phyloP scores from a whole-genome alignment of 2,888 invertebrate genomes.

The Dasypolia templi region DNA sequence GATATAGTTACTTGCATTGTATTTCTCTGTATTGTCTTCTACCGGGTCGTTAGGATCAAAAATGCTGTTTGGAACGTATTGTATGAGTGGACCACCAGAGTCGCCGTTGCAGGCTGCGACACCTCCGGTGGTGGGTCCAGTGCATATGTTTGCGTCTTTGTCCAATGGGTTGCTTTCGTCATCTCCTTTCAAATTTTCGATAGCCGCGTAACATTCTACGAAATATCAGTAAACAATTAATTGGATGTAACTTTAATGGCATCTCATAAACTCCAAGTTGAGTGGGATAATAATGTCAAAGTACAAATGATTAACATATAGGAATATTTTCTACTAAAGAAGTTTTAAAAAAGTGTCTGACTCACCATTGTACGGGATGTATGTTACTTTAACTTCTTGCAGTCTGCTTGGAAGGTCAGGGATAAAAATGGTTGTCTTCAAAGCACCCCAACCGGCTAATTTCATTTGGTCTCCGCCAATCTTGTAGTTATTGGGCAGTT shows the following conservation, averaged over 20 bases:
- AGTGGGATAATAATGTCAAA: neutral
- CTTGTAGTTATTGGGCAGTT: slow-evolving; percentile 80
- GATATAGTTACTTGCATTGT: slow-evolving; percentile 40
- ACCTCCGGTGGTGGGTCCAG: slow-evolving; percentile 87
- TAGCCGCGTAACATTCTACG: slow-evolving; percentile 82
- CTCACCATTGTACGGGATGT: slow-evolving; percentile 82
- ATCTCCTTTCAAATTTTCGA: slow-evolving; percentile 77
- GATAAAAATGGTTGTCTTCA: slow-evolving; percentile 79
- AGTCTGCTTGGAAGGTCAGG: slow-evolving; percentile 83
- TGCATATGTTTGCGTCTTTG: slow-evolving; percentile 87
- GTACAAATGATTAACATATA: neutral
- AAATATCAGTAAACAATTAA: neutral
- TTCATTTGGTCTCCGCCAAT: slow-evolving; percentile 69
- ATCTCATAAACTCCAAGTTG: neutral
- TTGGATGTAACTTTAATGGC: neutral
- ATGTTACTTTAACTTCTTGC: slow-evolving; percentile 85
- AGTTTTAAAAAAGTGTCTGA: neutral
- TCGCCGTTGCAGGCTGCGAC: slow-evolving; percentile 90
- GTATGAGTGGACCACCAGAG: slow-evolving; percentile 89
- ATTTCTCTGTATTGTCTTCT: slow-evolving; percentile 55
- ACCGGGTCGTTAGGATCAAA: slow-evolving; percentile 61
- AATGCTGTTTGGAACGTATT: slow-evolving; percentile 66
- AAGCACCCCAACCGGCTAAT: slow-evolving; percentile 89
- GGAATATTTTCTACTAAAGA: neutral
- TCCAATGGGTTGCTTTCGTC: slow-evolving; percentile 83